Conservation (phyloP, 1,140 invertebrate species). For the Batillaria attramentaria region DNA sequence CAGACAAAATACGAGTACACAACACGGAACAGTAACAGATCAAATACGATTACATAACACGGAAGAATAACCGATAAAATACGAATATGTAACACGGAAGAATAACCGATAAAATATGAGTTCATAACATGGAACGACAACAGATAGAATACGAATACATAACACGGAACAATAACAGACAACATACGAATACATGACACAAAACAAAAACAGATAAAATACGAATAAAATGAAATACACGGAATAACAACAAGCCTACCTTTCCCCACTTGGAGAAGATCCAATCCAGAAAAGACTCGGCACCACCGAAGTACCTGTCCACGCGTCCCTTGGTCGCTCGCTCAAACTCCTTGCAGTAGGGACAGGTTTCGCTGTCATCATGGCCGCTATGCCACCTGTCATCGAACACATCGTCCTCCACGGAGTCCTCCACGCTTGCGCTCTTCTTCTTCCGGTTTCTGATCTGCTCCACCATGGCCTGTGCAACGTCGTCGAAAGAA, state of each 20-base stretch:
- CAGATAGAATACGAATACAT: no score
- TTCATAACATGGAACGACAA: no score
- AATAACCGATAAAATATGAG: no score
- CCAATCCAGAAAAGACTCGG: conserved; percentile 23
- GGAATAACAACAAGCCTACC: background rate
- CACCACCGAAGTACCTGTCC: conserved; percentile 15
- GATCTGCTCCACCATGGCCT: background rate
- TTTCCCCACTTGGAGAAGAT: conserved; percentile 34
- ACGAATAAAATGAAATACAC: no score
- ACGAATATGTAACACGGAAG: no score
- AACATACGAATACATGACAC: no score
- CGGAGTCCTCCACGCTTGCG: background rate
- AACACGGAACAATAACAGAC: no score
- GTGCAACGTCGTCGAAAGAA: conserved; percentile 9
- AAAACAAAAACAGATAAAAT: no score
- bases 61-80: no score
- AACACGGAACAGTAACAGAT: no score
- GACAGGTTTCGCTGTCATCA: background rate
- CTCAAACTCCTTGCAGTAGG: conserved; percentile 19
- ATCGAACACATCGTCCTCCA: conserved; percentile 12
- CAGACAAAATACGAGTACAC: no score
- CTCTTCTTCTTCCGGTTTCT: background rate
- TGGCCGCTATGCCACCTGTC: conserved; percentile 18
- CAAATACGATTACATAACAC: no score
- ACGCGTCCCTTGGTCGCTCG: conserved; percentile 4